Evolutionary conservation across 2,888 invertebrate genomes (phyloP), one percentile per base, ranked within the genome.

Genomic region (Aleiodes testaceus): DNA sequence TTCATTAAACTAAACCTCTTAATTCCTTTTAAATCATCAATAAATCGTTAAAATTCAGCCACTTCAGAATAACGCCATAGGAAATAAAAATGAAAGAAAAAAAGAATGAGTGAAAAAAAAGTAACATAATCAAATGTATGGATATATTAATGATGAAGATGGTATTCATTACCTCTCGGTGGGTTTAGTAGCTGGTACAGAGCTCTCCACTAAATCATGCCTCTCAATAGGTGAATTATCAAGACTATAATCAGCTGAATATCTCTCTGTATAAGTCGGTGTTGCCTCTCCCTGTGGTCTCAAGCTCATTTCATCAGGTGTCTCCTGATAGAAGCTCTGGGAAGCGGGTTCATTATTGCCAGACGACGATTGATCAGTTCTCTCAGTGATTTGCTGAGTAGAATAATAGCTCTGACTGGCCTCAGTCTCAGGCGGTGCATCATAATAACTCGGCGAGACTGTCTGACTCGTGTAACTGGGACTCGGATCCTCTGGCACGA

Each of bases 141-240:
- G 18, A 30, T 44, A 53, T 49, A 63, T 45, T 67, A 69, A 73
- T 69, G 66, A 66, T 77, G 69, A 12, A 45, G 20, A 14, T 20
- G 44, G 11, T 47, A 11, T 45, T 44, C 20, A 63, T 87, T 87
- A 87, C 82, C 87, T 87, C 74, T 85, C 84, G 74, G 81, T 80
- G 74, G 86, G 82, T 75, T 80, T 81, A 45, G 85, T 81, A 30
- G 84, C 82, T 66, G 85, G 80, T 72, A 84, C 83, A 16, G 87
- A 87, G 75, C 86, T 87, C 76, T 87, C 87, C 22, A 87, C 87
- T 47, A 87, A 78, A 68, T 87, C 85, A 49, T 87, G 87, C 84
- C 85, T 87, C 63, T 87, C 87, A 66, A 86, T 82, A 14, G 86
- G 83, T 47, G 86, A 85, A 67, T 80, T 84, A 1, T 82, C 85